Base-by-base conservation (phyloP, 2,797 vertebrate species). In the Crenichthys baileyi region DNA sequence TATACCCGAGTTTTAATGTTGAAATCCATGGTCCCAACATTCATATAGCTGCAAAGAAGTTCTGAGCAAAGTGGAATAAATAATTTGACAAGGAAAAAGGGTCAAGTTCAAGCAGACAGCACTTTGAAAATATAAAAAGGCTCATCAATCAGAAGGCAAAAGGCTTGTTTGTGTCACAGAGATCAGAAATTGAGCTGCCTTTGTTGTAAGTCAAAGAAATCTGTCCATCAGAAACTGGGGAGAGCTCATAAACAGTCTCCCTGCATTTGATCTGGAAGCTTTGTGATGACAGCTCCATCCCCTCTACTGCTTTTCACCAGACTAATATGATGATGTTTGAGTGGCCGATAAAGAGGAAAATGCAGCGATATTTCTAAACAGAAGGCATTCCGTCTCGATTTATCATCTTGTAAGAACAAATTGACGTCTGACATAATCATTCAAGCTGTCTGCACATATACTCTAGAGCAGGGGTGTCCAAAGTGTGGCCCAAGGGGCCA, bases 111-210 rank as follows among this genome's bases (percentile, higher is more conserved):
- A 63, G 73, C 68, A 79, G 55, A 2, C 31, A 29, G 65, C 48
- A 67, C 22, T 61, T 81, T 41, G 44, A 50, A 22, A 50, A 15
- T 22, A 68, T 56, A 76, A 29, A 29, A 18, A 31, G 60, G 6
- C 65, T 22, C 11, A 65, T 53, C 29, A 74, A 5, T 41, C 46
- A 80, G 24, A 39, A 63, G 36, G 48, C 16, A 12, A 75, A 75
- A 65, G 29, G 44, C 13, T 58, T 60, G 22, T 9, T 39, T 46
- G 36, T 53, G 76, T 74, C 31, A 44, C 39, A 20, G 56, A 79
- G 48, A 80, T 46, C 51, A 76, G 63, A 80, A 68, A 65, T 5
- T 53, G 70, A 78, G 72, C 48, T 77, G 51, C n/a, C 29, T 79
- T 55, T 50, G 70, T 73, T 85, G 67, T 24, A 73, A 70, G 26